These are phyloP conservation scores for Timema cristinae DNA, from an alignment of 2,888 invertebrate genomes.

Conservation along the genomic window DNA sequence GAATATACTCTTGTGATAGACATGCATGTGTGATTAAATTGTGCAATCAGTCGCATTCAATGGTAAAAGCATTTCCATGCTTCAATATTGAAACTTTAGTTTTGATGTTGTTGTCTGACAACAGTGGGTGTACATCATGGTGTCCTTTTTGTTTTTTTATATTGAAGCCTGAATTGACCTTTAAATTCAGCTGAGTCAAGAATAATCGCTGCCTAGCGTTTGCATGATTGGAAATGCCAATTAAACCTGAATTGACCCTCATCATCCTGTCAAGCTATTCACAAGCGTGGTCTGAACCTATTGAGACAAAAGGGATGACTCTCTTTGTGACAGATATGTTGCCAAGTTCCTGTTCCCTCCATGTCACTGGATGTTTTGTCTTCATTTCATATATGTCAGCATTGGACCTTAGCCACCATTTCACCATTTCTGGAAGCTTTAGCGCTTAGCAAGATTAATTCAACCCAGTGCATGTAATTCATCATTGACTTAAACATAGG, in stretches of 20 bases:
- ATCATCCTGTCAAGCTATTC: neutral
- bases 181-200: neutral
- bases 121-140: neutral
- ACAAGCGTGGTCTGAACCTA: neutral
- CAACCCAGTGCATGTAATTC: neutral
- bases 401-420: neutral
- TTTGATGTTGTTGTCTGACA: neutral
- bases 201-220: neutral
- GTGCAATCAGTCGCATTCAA: neutral
- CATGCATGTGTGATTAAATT: neutral
- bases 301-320: neutral
- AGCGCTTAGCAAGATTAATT: neutral
- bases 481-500: neutral
- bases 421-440: constrained; percentile 1
- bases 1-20: neutral
- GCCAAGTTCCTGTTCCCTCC: neutral
- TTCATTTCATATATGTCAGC: neutral
- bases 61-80: neutral
- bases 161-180: neutral
- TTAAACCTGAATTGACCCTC: constrained; percentile 3
- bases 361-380: neutral
- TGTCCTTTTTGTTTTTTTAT: neutral
- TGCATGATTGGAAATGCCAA: neutral
- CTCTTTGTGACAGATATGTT: neutral
- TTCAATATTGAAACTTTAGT: neutral